Conservation (phyloP, 2,113 vertebrate genomes). For the Camelus dromedarius region DNA sequence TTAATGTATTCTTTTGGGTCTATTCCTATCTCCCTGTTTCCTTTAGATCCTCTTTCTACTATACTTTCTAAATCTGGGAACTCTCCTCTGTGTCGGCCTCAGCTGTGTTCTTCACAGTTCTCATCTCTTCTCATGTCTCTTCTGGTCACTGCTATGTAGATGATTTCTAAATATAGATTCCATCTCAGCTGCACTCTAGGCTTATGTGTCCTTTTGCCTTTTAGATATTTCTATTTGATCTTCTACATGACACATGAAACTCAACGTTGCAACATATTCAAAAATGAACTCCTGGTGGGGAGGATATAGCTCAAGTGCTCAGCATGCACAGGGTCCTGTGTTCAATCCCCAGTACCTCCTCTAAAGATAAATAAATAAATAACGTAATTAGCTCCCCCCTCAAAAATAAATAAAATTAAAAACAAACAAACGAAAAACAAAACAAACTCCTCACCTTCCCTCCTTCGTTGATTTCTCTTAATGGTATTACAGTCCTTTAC, state of each 20-base stretch:
- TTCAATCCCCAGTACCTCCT: too few species aligned
- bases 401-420: too few species aligned
- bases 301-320: too few species aligned
- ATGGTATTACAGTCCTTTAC: neutral
- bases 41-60: neutral
- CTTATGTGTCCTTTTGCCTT: constrained; percentile 8
- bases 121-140: neutral
- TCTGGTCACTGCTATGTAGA: neutral
- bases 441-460: neutral
- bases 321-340: too few species aligned
- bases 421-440: neutral
- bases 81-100: neutral
- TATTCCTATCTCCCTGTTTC: neutral
- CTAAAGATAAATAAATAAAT: too few species aligned
- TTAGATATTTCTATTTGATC: neutral
- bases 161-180: constrained; percentile 26
- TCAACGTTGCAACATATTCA: neutral
- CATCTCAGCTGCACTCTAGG: neutral
- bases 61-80: neutral
- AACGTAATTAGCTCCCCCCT: too few species aligned
- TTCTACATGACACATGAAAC: neutral
- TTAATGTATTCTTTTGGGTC: neutral
- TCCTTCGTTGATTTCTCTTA: neutral
- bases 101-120: neutral
- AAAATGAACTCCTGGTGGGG: neutral